These are phyloP conservation scores for Parapsyche elsis DNA, from an alignment of 1,140 invertebrate species.

Conservation along the genomic window DNA sequence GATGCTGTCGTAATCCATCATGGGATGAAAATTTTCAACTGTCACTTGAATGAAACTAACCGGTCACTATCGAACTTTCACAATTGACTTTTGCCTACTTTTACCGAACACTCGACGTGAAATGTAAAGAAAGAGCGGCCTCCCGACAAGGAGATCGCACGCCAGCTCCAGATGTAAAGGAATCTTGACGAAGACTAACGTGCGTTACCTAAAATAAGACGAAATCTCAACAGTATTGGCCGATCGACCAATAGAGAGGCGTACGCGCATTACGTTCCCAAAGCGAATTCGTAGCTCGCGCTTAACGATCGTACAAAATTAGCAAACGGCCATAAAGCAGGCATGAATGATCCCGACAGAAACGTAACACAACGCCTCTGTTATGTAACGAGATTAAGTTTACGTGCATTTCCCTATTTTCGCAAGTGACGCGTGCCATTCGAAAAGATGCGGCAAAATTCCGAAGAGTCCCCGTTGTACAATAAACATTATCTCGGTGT, in stretches of 20 bases:
- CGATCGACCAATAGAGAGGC: conserved; percentile 47
- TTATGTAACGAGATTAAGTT: too few relatives aligned
- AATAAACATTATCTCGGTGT: too few relatives aligned
- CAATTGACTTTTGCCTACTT: background rate
- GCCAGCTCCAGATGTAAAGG: conserved; percentile 21
- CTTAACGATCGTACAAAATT: conserved; percentile 38
- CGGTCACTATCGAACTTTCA: background rate
- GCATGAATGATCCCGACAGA: conserved; percentile 5
- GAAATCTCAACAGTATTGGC: conserved; percentile 52
- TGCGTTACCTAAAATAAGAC: conserved; percentile 52
- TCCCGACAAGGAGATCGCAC: background rate
- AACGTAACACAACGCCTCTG: too few relatives aligned
- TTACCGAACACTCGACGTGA: background rate
- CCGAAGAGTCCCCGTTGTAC: too few relatives aligned
- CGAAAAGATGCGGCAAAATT: too few relatives aligned
- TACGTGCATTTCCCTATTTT: too few relatives aligned
- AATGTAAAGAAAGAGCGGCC: background rate
- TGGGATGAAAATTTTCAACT: background rate
- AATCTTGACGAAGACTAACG: conserved; percentile 50
- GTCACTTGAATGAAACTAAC: background rate
- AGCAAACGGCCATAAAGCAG: conserved; percentile 6
- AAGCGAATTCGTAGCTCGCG: conserved; percentile 29
- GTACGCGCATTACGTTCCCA: conserved; percentile 8
- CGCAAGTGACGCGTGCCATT: too few relatives aligned
- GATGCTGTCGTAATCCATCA: conserved; percentile 56